Evolutionary conservation across 1,140 invertebrate species (phyloP), one percentile per base, ranked within the genome.

Genomic region (Drosophila triauraria): DNA sequence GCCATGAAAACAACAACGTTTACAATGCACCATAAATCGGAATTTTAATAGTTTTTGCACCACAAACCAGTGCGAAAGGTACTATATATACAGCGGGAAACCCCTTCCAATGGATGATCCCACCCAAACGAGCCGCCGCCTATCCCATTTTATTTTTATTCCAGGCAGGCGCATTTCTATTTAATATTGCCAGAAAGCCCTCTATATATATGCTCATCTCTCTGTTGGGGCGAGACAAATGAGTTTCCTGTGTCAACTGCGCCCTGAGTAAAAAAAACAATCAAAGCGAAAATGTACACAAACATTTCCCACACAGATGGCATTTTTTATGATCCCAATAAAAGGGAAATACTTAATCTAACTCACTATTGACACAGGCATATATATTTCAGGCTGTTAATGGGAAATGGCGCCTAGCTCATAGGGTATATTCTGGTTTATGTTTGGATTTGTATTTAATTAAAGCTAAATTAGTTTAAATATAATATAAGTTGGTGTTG

Each of bases 191-290:
- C 30, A 50, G 9, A 71, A 51, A 38, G 48, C 10, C 32, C 30
- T 38, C 35, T 15, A 35, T 51, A 47, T 67, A 32, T 27, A 71
- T 47, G 50, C 30, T n/a, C 44, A 50, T 48, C 38, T 68, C 48
- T 54, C 30, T 61, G 13, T 9, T 25, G 35, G 20, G 20, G 0
- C 0, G 17, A 67, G 79, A 85, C 75, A 85, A 86, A 87, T 87
- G 83, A 60, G 77, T 78, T 79, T 68, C 47, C 59, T 79, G 62
- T 85, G 75, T 62, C 48, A 64, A 60, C 65, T 53, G 78, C 51
- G 58, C 63, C 61, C 62, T 40, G n/a, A 5, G 38, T 20, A 54
- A 46, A 38, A 38, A 44, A 61, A 64, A 57, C 23, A 75, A 51
- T 75, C 20, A 62, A 43, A 57, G 43, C 27, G 38, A 62, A 30